Base-by-base conservation (phyloP, 2,113 vertebrate species). In the Oreochromis spilurus region DNA sequence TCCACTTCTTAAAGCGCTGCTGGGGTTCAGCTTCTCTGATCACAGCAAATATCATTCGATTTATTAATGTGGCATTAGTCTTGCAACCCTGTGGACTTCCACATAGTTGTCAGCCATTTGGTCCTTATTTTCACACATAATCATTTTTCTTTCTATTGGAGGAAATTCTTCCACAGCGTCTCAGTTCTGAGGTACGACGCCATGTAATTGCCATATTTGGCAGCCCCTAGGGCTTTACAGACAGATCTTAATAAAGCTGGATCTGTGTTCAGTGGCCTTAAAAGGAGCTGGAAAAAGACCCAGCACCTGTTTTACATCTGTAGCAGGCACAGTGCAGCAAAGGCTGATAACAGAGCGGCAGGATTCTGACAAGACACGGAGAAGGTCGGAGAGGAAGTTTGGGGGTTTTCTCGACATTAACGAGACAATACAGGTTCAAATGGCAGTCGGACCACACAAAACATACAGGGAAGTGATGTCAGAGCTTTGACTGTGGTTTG, bases 131-230 rank as follows among this genome's bases (percentile, higher is more conserved):
- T 89, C 52, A 67, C 48, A 31, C 60, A 40, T 36, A 16, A 67
- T 79, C 26, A 5, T 62, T 83, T 62, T 72, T 75, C 21, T 79
- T 72, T 82, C 40, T 36, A 58, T 45, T 17, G 36, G 40, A 84
- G 55, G 75, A 84, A 93, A 93, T 93, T 92, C 88, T 84, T 94
- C 81, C 86, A 78, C 86, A 85, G 91, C 77, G 52, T 93, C 90
- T 92, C 88, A 87, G 83, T 83, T 91, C 89, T 89, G 83, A 84
- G 84, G 91, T 87, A 89, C 78, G 26, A 93, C 80, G 36, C 89
- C 36, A 84, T 88, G 83, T 93, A 89, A 92, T 95, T 94, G 87
- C 96, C 95, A 93, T 97, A 96, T 97, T 97, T 96, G 96, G 96
- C 92, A 91, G 92, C 92, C 87, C 90, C 90, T 45, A 21, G 86